Evolutionary conservation across 2,113 vertebrate genomes (phyloP).

Genomic region (Cebidichthys violaceus): DNA sequence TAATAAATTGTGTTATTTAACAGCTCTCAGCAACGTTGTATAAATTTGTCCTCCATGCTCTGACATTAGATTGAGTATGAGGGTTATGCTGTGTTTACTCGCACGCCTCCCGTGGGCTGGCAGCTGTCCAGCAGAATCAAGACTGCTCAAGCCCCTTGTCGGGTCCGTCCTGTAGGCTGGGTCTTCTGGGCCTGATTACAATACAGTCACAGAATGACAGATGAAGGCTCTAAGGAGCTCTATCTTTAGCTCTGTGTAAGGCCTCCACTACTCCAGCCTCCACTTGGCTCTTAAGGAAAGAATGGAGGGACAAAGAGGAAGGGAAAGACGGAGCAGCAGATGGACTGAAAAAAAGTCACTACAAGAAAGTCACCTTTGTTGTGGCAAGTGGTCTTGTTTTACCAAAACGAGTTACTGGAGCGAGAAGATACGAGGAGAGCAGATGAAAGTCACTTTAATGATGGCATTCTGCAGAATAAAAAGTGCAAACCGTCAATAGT

Average conservation of each 20-base stretch:
- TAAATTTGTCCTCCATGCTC: constrained; percentile 54
- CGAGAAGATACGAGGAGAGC: not conserved
- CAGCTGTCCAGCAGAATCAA: constrained; percentile 64
- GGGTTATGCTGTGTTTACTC: constrained; percentile 65
- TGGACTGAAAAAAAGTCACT: constrained; percentile 56
- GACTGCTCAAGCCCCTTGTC: constrained; percentile 60
- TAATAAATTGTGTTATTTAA: constrained; percentile 52
- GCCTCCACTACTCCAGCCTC: constrained; percentile 57
- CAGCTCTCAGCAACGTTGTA: constrained; percentile 56
- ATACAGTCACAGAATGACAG: constrained; percentile 79
- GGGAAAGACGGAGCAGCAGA: constrained; percentile 43
- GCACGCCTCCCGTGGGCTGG: constrained; percentile 63
- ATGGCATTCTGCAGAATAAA: constrained; percentile 17
- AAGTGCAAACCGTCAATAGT: constrained; percentile 1
- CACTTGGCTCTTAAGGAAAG: constrained; percentile 63
- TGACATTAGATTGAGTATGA: constrained; percentile 58
- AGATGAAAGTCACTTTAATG: not conserved
- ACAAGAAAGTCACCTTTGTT: constrained; percentile 55
- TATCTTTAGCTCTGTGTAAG: constrained; percentile 79
- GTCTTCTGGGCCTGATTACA: constrained; percentile 77
- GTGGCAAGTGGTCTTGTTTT: not conserved
- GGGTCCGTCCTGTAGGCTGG: constrained; percentile 67
- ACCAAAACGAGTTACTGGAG: constrained; percentile 24
- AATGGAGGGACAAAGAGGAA: constrained; percentile 60
- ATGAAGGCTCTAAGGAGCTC: constrained; percentile 76